phyloP scores from a whole-genome alignment of 2,888 invertebrate genomes.

The Calliopum simillimum region DNA sequence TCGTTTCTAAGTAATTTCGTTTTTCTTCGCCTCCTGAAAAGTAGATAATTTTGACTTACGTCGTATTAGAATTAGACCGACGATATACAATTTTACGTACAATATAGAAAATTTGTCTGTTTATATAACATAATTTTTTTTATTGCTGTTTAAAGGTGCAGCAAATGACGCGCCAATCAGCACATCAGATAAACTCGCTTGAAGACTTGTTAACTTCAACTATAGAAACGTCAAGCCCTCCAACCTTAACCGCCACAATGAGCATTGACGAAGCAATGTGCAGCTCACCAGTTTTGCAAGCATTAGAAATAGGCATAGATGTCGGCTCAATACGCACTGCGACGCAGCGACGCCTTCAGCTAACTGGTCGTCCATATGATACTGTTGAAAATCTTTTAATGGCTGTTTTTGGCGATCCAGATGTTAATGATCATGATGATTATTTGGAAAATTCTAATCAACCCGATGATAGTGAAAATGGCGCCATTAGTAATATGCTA shows the following conservation, averaged over 20 bases:
- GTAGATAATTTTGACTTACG: no score
- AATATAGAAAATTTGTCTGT: no score
- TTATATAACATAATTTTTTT: no score
- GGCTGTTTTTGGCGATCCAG: conserved; percentile 77
- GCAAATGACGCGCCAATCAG: no score
- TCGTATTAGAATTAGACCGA: no score
- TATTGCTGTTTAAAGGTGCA: no score
- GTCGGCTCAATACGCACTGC: conserved; percentile 72
- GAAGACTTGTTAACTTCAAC: not conserved
- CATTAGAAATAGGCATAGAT: conserved; percentile 73
- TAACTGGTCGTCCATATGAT: conserved; percentile 73
- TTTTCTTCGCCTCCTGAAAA: no score
- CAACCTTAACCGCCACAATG: conserved; percentile 35
- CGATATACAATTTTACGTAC: no score
- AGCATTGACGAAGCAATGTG: conserved; percentile 67
- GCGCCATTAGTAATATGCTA: not conserved
- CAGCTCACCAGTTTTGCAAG: conserved; percentile 68
- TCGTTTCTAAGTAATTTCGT: no score
- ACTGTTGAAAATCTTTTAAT: conserved; percentile 78
- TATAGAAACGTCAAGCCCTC: not conserved
- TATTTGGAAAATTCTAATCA: conserved; percentile 66
- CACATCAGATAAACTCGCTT: not conserved
- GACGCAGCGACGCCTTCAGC: conserved; percentile 71
- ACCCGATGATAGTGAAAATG: conserved; percentile 44
- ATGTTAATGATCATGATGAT: conserved; percentile 46